Evolutionary conservation across 2,888 invertebrate genomes (phyloP), one percentile per base, ranked within the genome.

Genomic region (Tineola bisselliella): DNA sequence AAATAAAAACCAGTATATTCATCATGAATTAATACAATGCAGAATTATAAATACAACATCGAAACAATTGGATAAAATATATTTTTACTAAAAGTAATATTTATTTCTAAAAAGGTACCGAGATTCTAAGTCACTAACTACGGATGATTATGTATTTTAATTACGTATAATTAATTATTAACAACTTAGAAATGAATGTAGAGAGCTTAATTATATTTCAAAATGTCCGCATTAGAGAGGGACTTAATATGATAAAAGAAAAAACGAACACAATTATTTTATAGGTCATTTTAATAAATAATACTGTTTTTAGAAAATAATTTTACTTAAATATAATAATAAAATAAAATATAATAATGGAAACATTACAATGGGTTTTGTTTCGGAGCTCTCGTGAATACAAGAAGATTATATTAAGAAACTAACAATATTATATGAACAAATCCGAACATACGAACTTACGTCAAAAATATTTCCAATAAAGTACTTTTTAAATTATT

Each of bases 1-100:
- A 87, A 87, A 84, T 86, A 87, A 84, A 84, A 84, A 81, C 81
- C 83, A 82, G 83, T 87, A 87, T 87, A 87, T 86, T 87, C 76
- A 84, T 78, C 80, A 77, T 81, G 77, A 70, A 77, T 77, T 79
- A n/a, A n/a, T n/a, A 78, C 81, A 79, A 78, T 72, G 76, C 74
- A 70, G 79, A 80, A 80, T 75, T 81, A 80, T 79, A 79, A 77
- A 72, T 77, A 79, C 73, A 74, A 74, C 74, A 74, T 75, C 69
- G 73, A 76, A 76, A 60, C 60, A 60, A 31, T 30, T 58, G 3
- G 13, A n/a, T 56, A 25, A 58, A 33, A 33, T 33, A 33, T 25
- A 30, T 19, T 59, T 44, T 44, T 15, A 2, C 38, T 12, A 59
- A 19, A 48, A 48, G 15, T 48, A 60, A 30, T 48, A 25, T 48